Percentiles rank a stretch among this genome's conserved stretches.
phyloP scores from a whole-genome alignment of 1,140 invertebrate species.

The Calycopis cecrops region DNA sequence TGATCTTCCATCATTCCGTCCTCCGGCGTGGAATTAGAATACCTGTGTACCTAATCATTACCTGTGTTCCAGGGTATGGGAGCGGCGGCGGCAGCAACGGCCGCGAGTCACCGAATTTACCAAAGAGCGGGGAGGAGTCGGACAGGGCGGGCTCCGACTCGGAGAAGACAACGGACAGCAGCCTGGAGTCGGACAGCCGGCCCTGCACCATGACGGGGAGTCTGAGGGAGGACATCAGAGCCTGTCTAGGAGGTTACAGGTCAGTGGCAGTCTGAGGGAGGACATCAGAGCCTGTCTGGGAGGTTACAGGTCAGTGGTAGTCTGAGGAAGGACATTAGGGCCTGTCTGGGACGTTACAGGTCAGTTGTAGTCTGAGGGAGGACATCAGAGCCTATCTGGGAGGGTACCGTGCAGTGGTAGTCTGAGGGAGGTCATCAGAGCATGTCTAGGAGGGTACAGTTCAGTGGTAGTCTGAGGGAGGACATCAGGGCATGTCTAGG shows the following conservation, averaged over 20 bases:
- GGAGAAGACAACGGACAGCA: conserved; percentile 48
- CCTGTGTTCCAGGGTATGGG: conserved; percentile 45
- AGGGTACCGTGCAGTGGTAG: conserved; percentile 51
- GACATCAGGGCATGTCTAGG: conserved; percentile 59
- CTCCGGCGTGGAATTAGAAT: too few species aligned
- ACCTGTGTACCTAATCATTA: too few species aligned
- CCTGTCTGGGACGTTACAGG: conserved; percentile 56
- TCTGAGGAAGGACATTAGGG: conserved; percentile 58
- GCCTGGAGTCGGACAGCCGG: conserved; percentile 49
- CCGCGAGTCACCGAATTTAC: conserved; percentile 57
- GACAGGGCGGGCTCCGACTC: conserved; percentile 34
- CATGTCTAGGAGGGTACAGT: conserved; percentile 55
- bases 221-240: conserved; percentile 58
- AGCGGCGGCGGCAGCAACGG: conserved; percentile 59
- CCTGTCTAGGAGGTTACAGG: conserved; percentile 56
- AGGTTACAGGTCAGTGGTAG: conserved; percentile 52
- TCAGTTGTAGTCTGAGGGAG: conserved; percentile 53
- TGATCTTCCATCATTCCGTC: too few species aligned
- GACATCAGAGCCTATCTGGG: conserved; percentile 59
- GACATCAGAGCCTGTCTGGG: conserved; percentile 59
- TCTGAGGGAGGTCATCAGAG: conserved; percentile 58
- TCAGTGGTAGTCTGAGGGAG: conserved; percentile 55
- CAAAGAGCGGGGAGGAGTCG: conserved; percentile 52
- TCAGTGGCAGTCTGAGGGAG: conserved; percentile 53
- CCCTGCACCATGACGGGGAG: conserved; percentile 56